phyloP scores from a whole-genome alignment of 2,888 invertebrate species.

The Calliphora vomitoria region DNA sequence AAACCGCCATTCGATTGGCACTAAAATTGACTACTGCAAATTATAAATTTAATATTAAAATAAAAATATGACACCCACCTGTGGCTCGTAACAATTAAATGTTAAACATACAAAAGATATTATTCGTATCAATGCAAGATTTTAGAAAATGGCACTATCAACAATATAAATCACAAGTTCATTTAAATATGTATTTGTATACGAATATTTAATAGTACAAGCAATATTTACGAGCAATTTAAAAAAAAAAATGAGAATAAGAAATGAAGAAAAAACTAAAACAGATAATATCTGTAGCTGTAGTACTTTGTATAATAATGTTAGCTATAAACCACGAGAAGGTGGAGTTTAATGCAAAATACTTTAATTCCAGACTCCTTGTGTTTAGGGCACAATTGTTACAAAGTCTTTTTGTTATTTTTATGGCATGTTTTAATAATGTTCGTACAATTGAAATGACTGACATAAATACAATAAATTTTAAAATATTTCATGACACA shows the following conservation, averaged over 20 bases:
- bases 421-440: conserved; percentile 54
- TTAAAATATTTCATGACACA: conserved; percentile 69
- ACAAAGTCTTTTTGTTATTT: conserved; percentile 47
- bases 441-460: conserved; percentile 54
- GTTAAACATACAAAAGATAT: conserved; percentile 40
- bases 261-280: conserved; percentile 6
- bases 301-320: conserved; percentile 38
- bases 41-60: conserved; percentile 47
- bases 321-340: conserved; percentile 26
- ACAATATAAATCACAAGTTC: conserved; percentile 58
- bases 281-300: conserved; percentile 11
- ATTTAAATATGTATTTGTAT: conserved; percentile 54
- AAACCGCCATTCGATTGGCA: conserved; percentile 50
- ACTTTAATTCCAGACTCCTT: conserved; percentile 51
- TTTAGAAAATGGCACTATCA: conserved; percentile 56
- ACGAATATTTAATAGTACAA: conserved; percentile 4
- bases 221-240: neutral
- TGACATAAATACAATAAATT: conserved; percentile 71
- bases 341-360: conserved; percentile 56
- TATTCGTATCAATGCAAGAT: conserved; percentile 49
- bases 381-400: conserved; percentile 54
- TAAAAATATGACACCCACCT: conserved; percentile 64
- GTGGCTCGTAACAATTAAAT: conserved; percentile 48
- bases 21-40: conserved; percentile 61
- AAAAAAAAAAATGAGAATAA: conserved; percentile 15